phyloP scores from a whole-genome alignment of 2,113 vertebrate genomes.

The Hemiscyllium ocellatum region DNA sequence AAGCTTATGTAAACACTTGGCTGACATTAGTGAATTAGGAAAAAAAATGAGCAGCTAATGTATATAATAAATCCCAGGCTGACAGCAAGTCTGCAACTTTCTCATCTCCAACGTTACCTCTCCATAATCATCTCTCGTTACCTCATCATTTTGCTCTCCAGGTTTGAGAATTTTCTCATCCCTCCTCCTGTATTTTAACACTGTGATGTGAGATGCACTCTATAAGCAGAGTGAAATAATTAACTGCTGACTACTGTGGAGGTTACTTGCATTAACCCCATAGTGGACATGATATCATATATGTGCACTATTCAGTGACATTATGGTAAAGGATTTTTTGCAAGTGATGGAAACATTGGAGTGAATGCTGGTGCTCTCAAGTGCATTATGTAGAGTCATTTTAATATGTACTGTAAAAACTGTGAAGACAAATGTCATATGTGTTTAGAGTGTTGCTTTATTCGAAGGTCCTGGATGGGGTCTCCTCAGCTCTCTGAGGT shows the following conservation, averaged over 20 bases:
- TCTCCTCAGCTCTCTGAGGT: background rate
- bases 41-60: background rate
- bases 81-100: too few relatives aligned
- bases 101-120: too few relatives aligned
- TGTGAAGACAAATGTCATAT: background rate
- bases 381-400: background rate
- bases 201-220: background rate
- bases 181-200: background rate
- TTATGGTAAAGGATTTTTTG: background rate
- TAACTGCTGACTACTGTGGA: background rate
- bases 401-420: background rate
- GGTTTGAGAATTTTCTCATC: too few relatives aligned
- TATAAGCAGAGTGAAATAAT: background rate
- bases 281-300: background rate
- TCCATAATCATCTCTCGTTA: too few relatives aligned
- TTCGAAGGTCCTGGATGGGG: background rate
- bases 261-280: background rate
- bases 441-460: background rate
- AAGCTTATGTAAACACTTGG: background rate
- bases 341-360: background rate
- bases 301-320: background rate
- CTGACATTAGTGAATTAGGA: background rate
- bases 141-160: background rate
- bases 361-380: background rate
- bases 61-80: too few relatives aligned